A percentile compares a stretch with the other conserved stretches of the same genome.
Conservation (phyloP, 1,140 invertebrate species). For the Anadara kagoshimensis region DNA sequence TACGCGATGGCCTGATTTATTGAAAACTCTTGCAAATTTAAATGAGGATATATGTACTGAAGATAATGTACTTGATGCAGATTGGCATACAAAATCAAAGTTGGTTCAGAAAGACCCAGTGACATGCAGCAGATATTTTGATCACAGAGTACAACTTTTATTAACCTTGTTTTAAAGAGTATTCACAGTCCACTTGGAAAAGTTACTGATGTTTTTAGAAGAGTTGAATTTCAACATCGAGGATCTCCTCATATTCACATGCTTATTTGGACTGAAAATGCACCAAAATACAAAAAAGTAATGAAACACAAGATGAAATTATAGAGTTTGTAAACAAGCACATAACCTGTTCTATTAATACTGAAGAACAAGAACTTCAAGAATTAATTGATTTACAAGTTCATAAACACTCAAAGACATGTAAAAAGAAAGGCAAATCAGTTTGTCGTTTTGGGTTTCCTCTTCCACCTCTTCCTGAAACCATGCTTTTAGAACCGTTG, state of each 20-base stretch:
- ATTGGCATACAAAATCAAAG: slow-evolving; percentile 28
- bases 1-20: slow-evolving; percentile 45
- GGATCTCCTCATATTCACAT: slow-evolving; percentile 36
- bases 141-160: slow-evolving; percentile 43
- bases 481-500: slow-evolving; percentile 39
- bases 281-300: slow-evolving; percentile 14
- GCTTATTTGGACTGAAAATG: slow-evolving; percentile 28
- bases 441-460: slow-evolving; percentile 50
- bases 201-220: slow-evolving; percentile 3
- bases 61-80: slow-evolving; percentile 30
- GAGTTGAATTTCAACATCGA: slow-evolving; percentile 34
- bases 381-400: slow-evolving; percentile 35
- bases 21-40: slow-evolving; percentile 40
- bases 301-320: slow-evolving; percentile 1
- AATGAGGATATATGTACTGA: slow-evolving; percentile 25
- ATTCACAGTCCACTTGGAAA: slow-evolving; percentile 22
- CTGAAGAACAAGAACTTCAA: slow-evolving; percentile 9
- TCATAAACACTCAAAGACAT: slow-evolving; percentile 50
- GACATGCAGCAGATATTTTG: slow-evolving; percentile 47
- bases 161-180: slow-evolving; percentile 28
- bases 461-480: slow-evolving; percentile 41
- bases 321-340: slow-evolving; percentile 9
- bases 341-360: slow-evolving; percentile 14
- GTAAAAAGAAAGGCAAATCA: slow-evolving; percentile 34
- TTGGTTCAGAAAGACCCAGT: slow-evolving; percentile 46